A percentile compares a stretch with the other conserved stretches of the same genome.
Conservation (phyloP, 1,140 invertebrate genomes). For the Drosophila parabipectinata region DNA sequence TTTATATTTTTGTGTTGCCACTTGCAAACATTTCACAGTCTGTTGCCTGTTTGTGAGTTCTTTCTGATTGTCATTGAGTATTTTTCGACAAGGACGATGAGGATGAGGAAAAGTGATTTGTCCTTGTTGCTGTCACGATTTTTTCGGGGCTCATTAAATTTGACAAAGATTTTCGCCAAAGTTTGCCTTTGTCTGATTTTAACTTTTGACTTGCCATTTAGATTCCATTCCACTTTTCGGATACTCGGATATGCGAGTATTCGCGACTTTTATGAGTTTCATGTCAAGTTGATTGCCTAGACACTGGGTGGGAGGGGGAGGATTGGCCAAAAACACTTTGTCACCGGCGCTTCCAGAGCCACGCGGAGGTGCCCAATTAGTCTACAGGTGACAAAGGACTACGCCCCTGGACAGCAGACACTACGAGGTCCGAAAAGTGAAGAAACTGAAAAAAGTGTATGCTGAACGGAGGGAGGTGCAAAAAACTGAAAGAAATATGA, state of each 20-base stretch:
- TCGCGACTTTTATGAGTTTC: conserved; percentile 38
- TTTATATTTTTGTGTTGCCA: conserved; percentile 40
- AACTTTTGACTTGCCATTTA: conserved; percentile 47
- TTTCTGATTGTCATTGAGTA: conserved; percentile 29
- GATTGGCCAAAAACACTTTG: conserved; percentile 50
- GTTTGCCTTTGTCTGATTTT: conserved; percentile 46
- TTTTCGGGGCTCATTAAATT: conserved; percentile 73
- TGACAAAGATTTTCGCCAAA: conserved; percentile 69
- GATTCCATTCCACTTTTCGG: neutral
- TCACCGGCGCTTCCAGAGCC: conserved; percentile 30
- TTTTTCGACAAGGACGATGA: neutral
- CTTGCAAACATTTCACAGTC: conserved; percentile 70
- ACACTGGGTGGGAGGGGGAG: conserved; percentile 3
- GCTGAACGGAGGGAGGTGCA: neutral
- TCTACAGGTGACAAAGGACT: conserved; percentile 57
- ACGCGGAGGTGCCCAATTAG: conserved; percentile 51
- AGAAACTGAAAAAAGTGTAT: neutral
- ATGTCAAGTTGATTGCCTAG: conserved; percentile 65
- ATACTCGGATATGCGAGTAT: neutral
- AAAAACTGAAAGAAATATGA: conserved; percentile 32
- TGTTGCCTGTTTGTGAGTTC: conserved; percentile 57
- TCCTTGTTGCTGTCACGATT: conserved; percentile 40
- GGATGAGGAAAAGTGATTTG: neutral
- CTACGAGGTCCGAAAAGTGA: conserved; percentile 5
- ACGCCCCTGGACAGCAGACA: neutral